Evolutionary conservation across 2,888 invertebrate genomes (phyloP).

Genomic region (Nematopogon swammerdamellus): DNA sequence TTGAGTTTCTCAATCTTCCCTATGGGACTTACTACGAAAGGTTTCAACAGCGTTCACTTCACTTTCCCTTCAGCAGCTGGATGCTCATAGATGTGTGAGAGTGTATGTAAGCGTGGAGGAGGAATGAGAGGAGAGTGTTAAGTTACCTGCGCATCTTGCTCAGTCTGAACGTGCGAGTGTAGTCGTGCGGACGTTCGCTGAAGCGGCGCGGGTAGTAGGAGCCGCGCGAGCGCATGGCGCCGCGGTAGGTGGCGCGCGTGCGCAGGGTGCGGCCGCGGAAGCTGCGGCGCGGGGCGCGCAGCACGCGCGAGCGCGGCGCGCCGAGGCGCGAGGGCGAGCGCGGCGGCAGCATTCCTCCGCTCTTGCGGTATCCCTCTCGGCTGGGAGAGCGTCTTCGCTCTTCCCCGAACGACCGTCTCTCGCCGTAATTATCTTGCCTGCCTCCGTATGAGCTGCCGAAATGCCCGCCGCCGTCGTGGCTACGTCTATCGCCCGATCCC

Average conservation of each 20-base stretch:
- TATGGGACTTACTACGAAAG: too few species aligned
- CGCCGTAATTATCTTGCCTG: constrained; percentile 56
- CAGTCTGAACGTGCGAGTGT: constrained; percentile 42
- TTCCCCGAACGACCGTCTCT: constrained; percentile 49
- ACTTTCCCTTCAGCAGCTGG: too few species aligned
- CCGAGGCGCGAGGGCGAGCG: constrained; percentile 31
- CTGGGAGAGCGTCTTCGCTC: constrained; percentile 55
- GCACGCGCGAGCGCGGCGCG: constrained; percentile 40
- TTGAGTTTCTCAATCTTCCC: too few species aligned
- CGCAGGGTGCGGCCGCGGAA: constrained; percentile 53
- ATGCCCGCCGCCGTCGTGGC: constrained; percentile 55
- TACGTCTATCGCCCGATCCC: constrained; percentile 55
- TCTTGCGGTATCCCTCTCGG: constrained; percentile 44
- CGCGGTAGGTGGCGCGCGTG: constrained; percentile 52
- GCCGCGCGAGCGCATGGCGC: constrained; percentile 52
- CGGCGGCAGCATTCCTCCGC: constrained; percentile 44
- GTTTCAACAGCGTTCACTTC: too few species aligned
- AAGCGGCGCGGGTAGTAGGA: constrained; percentile 36
- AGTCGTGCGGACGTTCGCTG: constrained; percentile 36
- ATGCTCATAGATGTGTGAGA: too few species aligned
- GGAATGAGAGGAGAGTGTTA: too few species aligned
- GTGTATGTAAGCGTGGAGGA: too few species aligned
- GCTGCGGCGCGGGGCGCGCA: constrained; percentile 46
- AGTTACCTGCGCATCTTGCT: constrained; percentile 52
- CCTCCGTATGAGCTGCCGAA: constrained; percentile 52